phyloP scores from a whole-genome alignment of 2,888 invertebrate genomes.

The Orthosia gothica region DNA sequence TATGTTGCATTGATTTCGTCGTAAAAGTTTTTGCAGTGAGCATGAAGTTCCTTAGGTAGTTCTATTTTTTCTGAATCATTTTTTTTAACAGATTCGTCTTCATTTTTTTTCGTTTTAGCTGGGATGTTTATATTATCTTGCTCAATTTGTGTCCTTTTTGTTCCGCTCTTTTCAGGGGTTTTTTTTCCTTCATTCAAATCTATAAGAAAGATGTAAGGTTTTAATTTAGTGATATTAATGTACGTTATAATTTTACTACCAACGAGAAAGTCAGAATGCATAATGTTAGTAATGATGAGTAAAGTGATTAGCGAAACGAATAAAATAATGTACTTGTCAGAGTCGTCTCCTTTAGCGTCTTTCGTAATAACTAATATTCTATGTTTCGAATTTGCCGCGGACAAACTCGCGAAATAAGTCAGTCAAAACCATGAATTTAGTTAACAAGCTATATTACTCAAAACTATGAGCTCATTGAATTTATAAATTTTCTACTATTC shows the following conservation, averaged over 20 bases:
- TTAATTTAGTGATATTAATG: not conserved
- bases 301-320: too few species aligned
- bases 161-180: not conserved
- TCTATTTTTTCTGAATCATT: not conserved
- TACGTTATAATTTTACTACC: not conserved
- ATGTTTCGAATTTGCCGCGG: not conserved
- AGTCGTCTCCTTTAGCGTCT: not conserved
- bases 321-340: too few species aligned
- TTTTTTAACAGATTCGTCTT: not conserved
- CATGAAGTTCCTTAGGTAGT: not conserved
- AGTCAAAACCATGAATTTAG: too few species aligned
- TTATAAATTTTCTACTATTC: too few species aligned
- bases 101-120: not conserved
- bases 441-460: too few species aligned
- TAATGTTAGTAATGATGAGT: not conserved
- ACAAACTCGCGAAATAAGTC: not conserved
- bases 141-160: not conserved
- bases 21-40: not conserved
- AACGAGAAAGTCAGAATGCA: not conserved
- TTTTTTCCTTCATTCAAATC: not conserved
- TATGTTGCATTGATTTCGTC: conserved; percentile 22
- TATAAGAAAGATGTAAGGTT: not conserved
- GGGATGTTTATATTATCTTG: not conserved
- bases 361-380: not conserved
- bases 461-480: too few species aligned